A percentile compares a stretch with the other conserved stretches of the same genome.
These are phyloP conservation scores for Berghia stephanieae DNA, from an alignment of 1,140 invertebrate genomes.

Conservation along the genomic window DNA sequence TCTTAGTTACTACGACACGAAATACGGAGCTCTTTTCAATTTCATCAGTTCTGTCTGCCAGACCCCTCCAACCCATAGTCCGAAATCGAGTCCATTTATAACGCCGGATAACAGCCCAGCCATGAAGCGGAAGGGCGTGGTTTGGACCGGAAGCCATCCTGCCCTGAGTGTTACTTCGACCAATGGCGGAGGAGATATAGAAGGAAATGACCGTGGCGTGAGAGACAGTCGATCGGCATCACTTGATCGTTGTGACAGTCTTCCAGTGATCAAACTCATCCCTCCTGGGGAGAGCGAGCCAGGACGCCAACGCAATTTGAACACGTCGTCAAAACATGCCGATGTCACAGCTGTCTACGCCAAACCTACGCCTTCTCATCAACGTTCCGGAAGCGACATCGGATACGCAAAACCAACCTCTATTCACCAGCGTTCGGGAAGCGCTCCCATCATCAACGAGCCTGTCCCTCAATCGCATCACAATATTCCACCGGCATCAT, in stretches of 20 bases:
- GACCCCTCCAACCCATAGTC: constrained; percentile 41
- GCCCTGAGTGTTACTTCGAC: not conserved
- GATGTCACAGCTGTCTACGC: too few species aligned
- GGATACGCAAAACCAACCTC: too few species aligned
- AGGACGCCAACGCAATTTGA: too few species aligned
- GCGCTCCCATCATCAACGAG: too few species aligned
- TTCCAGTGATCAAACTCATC: constrained; percentile 46
- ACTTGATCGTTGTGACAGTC: constrained; percentile 55
- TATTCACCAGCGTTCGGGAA: too few species aligned
- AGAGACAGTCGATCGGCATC: constrained; percentile 31
- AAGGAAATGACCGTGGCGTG: constrained; percentile 7
- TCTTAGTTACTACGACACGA: constrained; percentile 74
- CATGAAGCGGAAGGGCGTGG: constrained; percentile 34
- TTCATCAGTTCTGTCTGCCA: constrained; percentile 36
- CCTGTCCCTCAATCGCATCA: too few species aligned
- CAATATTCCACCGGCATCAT: too few species aligned
- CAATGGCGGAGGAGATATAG: not conserved
- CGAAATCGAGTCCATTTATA: constrained; percentile 44
- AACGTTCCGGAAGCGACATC: too few species aligned
- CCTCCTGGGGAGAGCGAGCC: constrained; percentile 31
- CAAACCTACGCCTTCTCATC: too few species aligned
- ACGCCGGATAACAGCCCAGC: constrained; percentile 45
- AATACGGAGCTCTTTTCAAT: constrained; percentile 67
- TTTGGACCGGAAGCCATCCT: constrained; percentile 37
- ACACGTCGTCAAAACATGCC: too few species aligned